These are phyloP conservation scores for Abramis brama DNA, from an alignment of 2,113 vertebrate species.

Conservation along the genomic window DNA sequence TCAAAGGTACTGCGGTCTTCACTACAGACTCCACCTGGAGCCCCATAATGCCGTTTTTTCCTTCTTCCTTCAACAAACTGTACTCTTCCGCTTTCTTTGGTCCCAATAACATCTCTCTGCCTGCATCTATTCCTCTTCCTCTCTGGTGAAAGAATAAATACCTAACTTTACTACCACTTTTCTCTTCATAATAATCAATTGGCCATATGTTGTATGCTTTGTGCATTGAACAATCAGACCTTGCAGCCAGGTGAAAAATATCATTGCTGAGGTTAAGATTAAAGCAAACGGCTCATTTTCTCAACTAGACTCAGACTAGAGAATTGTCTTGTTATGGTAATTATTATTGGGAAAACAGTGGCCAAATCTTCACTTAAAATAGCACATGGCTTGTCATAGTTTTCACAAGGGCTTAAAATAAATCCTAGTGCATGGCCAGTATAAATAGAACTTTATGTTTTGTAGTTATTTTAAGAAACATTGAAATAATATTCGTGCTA, in stretches of 20 bases:
- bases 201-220: not conserved
- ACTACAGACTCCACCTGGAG: conserved; percentile 81
- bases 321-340: not conserved
- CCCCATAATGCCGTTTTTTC: conserved; percentile 68
- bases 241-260: not conserved
- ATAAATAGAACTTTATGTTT: conserved; percentile 9
- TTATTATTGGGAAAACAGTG: not conserved
- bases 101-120: conserved; percentile 32
- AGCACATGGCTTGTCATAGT: not conserved
- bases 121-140: conserved; percentile 34
- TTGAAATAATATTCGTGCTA: not conserved
- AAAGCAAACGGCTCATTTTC: not conserved
- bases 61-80: conserved; percentile 67
- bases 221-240: not conserved
- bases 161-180: not conserved
- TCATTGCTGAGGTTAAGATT: not conserved
- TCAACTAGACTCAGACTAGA: not conserved
- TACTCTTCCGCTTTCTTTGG: conserved; percentile 66
- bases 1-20: conserved; percentile 98
- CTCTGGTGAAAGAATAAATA: conserved; percentile 12
- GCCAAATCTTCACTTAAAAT: conserved; percentile 1
- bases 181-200: not conserved
- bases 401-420: conserved; percentile 16
- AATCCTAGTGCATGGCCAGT: not conserved
- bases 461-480: not conserved